phyloP scores from a whole-genome alignment of 2,797 vertebrate genomes.

The Anableps anableps region DNA sequence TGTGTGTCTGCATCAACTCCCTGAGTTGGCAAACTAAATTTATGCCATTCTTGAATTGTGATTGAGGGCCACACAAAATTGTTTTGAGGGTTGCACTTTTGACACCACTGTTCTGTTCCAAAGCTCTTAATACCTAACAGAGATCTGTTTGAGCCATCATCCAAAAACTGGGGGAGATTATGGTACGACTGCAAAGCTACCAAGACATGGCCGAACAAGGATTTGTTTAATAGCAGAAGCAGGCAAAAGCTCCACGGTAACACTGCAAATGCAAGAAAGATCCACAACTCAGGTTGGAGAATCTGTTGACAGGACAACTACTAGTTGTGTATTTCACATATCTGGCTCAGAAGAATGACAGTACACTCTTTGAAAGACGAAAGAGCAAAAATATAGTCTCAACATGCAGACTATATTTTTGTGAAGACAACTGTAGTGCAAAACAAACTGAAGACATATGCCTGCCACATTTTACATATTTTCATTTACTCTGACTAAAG shows the following conservation, averaged over 20 bases:
- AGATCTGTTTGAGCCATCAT: not conserved
- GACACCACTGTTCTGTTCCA: not conserved
- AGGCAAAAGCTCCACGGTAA: not conserved
- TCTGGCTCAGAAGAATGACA: too few relatives aligned
- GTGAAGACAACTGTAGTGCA: not conserved
- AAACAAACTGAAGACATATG: not conserved
- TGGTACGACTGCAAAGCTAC: not conserved
- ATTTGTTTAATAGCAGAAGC: not conserved
- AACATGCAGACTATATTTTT: not conserved
- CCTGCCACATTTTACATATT: not conserved
- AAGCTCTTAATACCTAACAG: not conserved
- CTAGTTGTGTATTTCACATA: not conserved
- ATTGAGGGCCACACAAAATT: not conserved
- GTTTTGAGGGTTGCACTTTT: not conserved
- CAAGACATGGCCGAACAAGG: not conserved
- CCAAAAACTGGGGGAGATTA: not conserved
- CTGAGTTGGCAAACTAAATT: not conserved
- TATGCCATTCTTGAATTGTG: not conserved
- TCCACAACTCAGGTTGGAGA: not conserved
- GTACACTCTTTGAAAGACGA: not conserved
- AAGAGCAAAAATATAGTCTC: not conserved
- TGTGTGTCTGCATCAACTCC: not conserved
- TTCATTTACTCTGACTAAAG: not conserved
- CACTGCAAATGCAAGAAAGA: not conserved
- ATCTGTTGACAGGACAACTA: not conserved